These are phyloP conservation scores for Nemotelus nigrinus DNA, from an alignment of 2,888 invertebrate species.

Conservation along the genomic window DNA sequence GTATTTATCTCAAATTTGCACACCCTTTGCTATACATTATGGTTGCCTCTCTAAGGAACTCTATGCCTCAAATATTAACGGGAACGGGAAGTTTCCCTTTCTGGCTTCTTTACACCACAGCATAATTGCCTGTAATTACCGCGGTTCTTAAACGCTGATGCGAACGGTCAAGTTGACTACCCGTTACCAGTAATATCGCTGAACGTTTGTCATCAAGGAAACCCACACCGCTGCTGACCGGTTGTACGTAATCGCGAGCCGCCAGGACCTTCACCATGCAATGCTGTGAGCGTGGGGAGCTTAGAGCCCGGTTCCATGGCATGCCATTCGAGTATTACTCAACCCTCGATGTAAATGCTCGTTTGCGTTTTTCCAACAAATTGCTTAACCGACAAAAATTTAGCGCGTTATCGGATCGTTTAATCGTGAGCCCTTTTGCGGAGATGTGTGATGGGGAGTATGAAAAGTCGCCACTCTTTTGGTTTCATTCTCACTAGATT, in stretches of 20 bases:
- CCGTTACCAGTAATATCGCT: slow-evolving; percentile 39
- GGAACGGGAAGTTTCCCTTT: slow-evolving; percentile 40
- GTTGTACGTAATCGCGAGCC: slow-evolving; percentile 27
- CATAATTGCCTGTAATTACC: slow-evolving; percentile 50
- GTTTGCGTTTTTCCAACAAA: slow-evolving; percentile 53
- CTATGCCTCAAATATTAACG: slow-evolving; percentile 14
- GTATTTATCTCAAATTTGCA: slow-evolving; percentile 51
- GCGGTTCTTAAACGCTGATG: slow-evolving; percentile 46
- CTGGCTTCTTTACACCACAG: slow-evolving; percentile 30
- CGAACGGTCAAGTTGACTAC: slow-evolving; percentile 40
- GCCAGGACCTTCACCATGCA: slow-evolving; percentile 8
- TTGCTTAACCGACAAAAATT: slow-evolving; percentile 53
- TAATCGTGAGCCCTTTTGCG: slow-evolving; percentile 45
- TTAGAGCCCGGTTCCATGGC: slow-evolving; percentile 34
- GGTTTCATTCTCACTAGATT: not conserved
- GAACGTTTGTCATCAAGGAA: slow-evolving; percentile 39
- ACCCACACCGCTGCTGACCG: slow-evolving; percentile 4
- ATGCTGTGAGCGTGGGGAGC: not conserved
- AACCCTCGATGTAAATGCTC: slow-evolving; percentile 52
- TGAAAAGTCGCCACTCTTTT: slow-evolving; percentile 13
- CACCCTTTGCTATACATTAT: slow-evolving; percentile 41
- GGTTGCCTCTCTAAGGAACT: slow-evolving; percentile 26
- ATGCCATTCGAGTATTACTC: slow-evolving; percentile 49
- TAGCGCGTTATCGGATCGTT: slow-evolving; percentile 52
- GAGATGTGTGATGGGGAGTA: slow-evolving; percentile 28